Base-by-base conservation (phyloP, 2,797 vertebrate species). In the Zenarchopterus dispar region DNA sequence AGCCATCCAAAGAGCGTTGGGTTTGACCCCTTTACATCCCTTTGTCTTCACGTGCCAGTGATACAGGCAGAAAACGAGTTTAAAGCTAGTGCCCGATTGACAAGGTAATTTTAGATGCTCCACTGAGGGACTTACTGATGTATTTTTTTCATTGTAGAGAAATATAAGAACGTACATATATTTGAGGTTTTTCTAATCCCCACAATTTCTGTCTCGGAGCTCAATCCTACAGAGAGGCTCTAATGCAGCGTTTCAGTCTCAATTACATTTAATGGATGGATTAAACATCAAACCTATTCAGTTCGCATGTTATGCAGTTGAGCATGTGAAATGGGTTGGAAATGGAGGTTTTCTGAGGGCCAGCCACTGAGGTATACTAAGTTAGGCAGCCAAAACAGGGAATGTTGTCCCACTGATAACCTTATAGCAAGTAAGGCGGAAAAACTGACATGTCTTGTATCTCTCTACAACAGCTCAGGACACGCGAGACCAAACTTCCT, bases 21-120 rank as follows among this genome's bases (percentile, higher is more conserved):
- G 84, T 88, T 81, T 84, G 81, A 87, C 79, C 87, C 80, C 76
- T 84, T 81, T 76, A 75, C 62, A 67, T 62, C 58, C 52, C 46
- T 56, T 68, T 79, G 83, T 80, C 76, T 75, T 78, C 64, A 48
- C 33, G 70, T 72, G 80, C 67, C 80, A 78, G 56, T 15, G 50
- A 77, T 70, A 79, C 15, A 41, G 67, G 75, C 62, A 56, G 67
- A 69, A 81, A 73, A 72, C 69, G 67, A 45, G 67, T 84, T 66
- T 62, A 76, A 70, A 73, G 78, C 78, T 71, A 60, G 48, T 75
- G 42, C 43, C 23, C 42, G 69, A 89, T 75, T 88, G 85, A 91
- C 87, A 87, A 82, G 80, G 80, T 84, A 76, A 88, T 91, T 91
- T 89, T 75, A 86, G 81, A 83, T 74, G 80, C 77, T 77, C 59